These are phyloP conservation scores for Melolontha melolontha DNA, from an alignment of 2,888 invertebrate genomes.

Conservation along the genomic window DNA sequence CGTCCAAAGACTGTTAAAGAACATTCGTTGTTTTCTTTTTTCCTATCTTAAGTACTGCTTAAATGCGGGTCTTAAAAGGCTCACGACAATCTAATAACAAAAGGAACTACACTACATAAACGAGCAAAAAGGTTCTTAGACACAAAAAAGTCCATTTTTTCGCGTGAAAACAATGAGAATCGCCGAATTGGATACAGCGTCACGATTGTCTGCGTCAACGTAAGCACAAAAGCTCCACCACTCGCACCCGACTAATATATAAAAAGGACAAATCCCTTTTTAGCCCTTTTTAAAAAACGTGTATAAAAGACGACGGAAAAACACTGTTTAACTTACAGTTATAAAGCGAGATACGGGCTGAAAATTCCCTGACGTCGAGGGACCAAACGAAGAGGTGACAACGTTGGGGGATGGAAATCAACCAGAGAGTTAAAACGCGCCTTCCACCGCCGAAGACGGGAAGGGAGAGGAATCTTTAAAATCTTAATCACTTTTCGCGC, in stretches of 20 bases:
- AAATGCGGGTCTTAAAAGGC: conserved; percentile 22
- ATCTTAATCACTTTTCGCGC: conserved; percentile 65
- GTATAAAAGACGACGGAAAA: conserved; percentile 61
- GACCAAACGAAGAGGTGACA: conserved; percentile 12
- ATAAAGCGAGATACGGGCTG: conserved; percentile 39
- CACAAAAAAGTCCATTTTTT: conserved; percentile 29
- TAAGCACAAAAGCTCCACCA: conserved; percentile 58
- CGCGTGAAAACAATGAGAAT: conserved; percentile 48
- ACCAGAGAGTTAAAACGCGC: conserved; percentile 58
- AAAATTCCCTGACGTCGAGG: conserved; percentile 26
- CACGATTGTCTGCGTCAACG: conserved; percentile 57
- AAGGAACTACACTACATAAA: neutral
- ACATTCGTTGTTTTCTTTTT: neutral
- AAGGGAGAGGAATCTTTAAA: conserved; percentile 57
- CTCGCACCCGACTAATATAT: conserved; percentile 49
- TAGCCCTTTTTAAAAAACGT: conserved; percentile 60
- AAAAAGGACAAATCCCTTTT: conserved; percentile 61
- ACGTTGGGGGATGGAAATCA: conserved; percentile 14
- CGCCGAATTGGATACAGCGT: conserved; percentile 58
- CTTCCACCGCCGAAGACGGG: conserved; percentile 45
- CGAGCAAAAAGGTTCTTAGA: conserved; percentile 1
- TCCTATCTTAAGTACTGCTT: conserved; percentile 3
- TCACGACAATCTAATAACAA: conserved; percentile 21
- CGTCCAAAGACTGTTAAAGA: too few relatives aligned
- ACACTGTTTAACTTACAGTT: conserved; percentile 61